Conservation (phyloP, 2,888 invertebrate species). For the Dioctria rufipes region DNA sequence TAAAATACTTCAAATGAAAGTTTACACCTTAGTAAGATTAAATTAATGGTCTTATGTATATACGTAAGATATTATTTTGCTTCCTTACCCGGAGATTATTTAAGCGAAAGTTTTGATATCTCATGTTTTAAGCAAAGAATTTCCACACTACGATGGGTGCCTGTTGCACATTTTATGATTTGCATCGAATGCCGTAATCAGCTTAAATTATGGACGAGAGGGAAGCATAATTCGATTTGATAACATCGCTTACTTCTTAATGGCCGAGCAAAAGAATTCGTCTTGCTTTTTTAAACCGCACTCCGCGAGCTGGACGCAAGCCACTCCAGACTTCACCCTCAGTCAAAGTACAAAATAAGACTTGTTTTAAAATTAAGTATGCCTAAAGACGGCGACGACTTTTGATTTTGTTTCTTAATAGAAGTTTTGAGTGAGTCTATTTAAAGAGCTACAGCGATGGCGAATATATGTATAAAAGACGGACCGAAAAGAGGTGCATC, state of each 20-base stretch:
- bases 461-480: not conserved
- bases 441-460: slow-evolving; percentile 11
- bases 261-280: slow-evolving; percentile 2
- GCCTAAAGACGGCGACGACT: slow-evolving; percentile 15
- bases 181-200: slow-evolving; percentile 34
- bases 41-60: not conserved
- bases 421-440: slow-evolving; percentile 26
- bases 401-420: slow-evolving; percentile 13
- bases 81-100: slow-evolving; percentile 44
- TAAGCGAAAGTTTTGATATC: slow-evolving; percentile 41
- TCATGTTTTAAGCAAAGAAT: slow-evolving; percentile 14
- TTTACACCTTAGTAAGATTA: too few species aligned
- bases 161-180: slow-evolving; percentile 22
- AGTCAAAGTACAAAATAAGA: not conserved
- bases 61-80: not conserved
- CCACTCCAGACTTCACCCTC: not conserved
- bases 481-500: slow-evolving; percentile 27
- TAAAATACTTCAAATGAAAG: too few species aligned
- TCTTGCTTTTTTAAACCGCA: not conserved
- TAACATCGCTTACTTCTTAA: slow-evolving; percentile 34
- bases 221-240: slow-evolving; percentile 46
- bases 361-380: slow-evolving; percentile 13
- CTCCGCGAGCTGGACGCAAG: not conserved
- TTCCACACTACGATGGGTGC: not conserved
- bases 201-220: slow-evolving; percentile 35